Evolutionary conservation across 2,113 vertebrate species (phyloP).

Genomic region (Indicator maculatus): DNA sequence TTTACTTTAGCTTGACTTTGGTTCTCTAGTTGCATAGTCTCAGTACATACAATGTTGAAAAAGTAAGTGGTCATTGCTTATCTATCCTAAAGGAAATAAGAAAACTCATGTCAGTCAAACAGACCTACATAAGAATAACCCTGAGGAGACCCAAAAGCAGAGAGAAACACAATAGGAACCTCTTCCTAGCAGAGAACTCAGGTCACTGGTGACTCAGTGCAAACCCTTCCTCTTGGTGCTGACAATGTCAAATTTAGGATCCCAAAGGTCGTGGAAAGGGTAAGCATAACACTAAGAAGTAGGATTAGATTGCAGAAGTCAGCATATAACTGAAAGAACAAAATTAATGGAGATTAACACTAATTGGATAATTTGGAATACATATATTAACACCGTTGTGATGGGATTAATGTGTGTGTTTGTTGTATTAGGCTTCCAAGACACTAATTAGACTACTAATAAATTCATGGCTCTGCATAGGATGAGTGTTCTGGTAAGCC

Average conservation of each 20-base stretch:
- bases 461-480: slow-evolving; percentile 5
- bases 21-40: neutral
- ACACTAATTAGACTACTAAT: slow-evolving; percentile 31
- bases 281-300: neutral
- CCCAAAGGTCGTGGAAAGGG: neutral
- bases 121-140: neutral
- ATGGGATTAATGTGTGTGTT: slow-evolving; percentile 27
- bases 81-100: neutral
- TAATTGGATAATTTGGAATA: slow-evolving; percentile 21
- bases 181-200: neutral
- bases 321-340: neutral
- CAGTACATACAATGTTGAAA: neutral
- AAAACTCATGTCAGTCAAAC: neutral
- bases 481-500: neutral
- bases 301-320: neutral
- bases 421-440: slow-evolving; percentile 18
- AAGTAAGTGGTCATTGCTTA: neutral
- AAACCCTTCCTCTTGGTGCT: neutral
- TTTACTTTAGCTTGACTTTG: neutral
- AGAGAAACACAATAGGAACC: neutral
- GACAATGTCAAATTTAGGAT: neutral
- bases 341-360: neutral
- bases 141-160: neutral
- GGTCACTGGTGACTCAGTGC: neutral
- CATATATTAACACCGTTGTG: neutral